Conservation (phyloP, 2,888 invertebrate species). For the Acleris literana region DNA sequence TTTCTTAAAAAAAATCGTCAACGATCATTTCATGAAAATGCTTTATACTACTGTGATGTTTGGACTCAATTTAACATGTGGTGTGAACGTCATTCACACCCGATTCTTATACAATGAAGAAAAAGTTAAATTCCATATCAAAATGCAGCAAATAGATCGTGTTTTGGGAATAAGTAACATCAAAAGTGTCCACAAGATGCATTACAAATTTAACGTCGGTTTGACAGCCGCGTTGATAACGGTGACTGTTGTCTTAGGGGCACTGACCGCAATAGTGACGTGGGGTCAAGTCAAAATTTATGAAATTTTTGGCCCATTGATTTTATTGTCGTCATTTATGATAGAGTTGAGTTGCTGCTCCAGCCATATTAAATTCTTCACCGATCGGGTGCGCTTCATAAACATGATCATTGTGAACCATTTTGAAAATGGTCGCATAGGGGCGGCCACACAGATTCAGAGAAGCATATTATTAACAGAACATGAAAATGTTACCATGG, state of each 20-base stretch:
- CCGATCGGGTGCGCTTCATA: constrained; percentile 14
- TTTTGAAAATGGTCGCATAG: neutral
- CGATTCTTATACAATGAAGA: constrained; percentile 11
- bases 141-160: constrained; percentile 23
- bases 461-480: neutral
- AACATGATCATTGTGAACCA: constrained; percentile 21
- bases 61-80: neutral
- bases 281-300: neutral
- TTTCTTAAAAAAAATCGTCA: neutral
- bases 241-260: neutral
- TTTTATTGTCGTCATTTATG: neutral
- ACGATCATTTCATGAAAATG: constrained; percentile 1
- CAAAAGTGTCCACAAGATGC: neutral
- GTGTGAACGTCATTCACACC: neutral
- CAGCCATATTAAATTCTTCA: constrained; percentile 32
- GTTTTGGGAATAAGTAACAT: neutral
- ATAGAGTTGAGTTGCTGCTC: constrained; percentile 19
- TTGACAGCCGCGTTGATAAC: neutral
- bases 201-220: constrained; percentile 6
- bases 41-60: neutral
- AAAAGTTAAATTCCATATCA: constrained; percentile 8
- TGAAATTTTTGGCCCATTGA: constrained; percentile 1
- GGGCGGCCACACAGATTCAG: neutral
- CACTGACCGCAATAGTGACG: neutral
- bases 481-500: neutral